A percentile compares a stretch with the other conserved stretches of the same genome.
Evolutionary conservation across 2,113 vertebrate species (phyloP).

Genomic region (Empidonax traillii): DNA sequence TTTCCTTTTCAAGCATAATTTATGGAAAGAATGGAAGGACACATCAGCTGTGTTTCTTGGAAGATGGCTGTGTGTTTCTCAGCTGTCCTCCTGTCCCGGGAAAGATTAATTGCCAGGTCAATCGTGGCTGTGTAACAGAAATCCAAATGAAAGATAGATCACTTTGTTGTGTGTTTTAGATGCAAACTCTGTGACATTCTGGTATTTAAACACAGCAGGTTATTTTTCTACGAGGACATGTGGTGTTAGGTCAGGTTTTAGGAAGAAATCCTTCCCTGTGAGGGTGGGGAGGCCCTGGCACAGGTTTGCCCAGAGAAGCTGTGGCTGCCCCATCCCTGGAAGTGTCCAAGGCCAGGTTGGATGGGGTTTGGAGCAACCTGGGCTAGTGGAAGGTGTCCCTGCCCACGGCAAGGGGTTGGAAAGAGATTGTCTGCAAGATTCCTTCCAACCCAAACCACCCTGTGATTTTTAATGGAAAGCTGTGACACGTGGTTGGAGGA

Average conservation of each 20-base stretch:
- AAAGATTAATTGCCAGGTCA: background rate
- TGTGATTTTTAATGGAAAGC: background rate
- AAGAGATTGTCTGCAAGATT: background rate
- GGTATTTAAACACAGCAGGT: background rate
- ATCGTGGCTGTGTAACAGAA: background rate
- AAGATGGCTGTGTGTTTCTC: background rate
- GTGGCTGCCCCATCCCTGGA: background rate
- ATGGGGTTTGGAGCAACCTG: background rate
- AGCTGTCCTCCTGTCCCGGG: background rate
- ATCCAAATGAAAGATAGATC: background rate
- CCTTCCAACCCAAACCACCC: background rate
- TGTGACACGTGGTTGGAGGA: accelerated
- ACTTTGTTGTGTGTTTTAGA: background rate
- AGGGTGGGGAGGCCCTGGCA: background rate
- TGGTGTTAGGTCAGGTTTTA: background rate
- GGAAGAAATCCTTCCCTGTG: background rate
- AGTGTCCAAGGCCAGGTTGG: too few species aligned
- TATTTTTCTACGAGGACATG: background rate
- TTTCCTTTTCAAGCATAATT: background rate
- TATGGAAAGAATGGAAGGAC: background rate
- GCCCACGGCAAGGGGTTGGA: background rate
- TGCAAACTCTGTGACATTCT: background rate
- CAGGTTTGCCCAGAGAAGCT: background rate
- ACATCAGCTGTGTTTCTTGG: background rate
- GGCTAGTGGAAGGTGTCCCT: accelerated